Evolutionary conservation across 2,113 vertebrate species (phyloP), one percentile per base, ranked within the genome.

Genomic region (Lasiurus cinereus): DNA sequence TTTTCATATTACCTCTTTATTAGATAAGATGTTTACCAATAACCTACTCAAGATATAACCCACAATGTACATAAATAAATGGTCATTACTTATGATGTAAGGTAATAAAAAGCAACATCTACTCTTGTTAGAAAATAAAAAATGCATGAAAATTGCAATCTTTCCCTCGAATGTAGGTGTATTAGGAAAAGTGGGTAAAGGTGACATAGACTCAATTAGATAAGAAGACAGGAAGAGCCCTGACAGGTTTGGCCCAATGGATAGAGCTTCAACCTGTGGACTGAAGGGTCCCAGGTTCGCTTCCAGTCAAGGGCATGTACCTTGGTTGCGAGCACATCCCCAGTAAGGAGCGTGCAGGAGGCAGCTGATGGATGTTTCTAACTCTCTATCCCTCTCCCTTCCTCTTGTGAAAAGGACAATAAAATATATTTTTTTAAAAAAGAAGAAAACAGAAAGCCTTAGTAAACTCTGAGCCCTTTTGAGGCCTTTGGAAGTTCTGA

Each of bases 81-180:
- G 21, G 36, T 72, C 62, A 50, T 62, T n/a, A 69, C 54, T 70
- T 87, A 93, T 8, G 27, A 46, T 88, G 69, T 59, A 88, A 90
- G 82, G 31, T 66, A 67, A 9, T 24, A 73, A 85, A 90, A 96
- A 90, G 31, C 5, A 82, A 56, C 29, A 69, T 78, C 77, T 82
- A 77, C 62, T 73, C 39, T n/a, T 56, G 59, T 70, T 85, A 70
- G 82, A 93, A 92, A 94, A 93, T 64, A 6, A 5, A 93, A 93
- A 95, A 83, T 33, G 31, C 13, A 80, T 39, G 4, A 86, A 69
- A 80, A 70, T 22, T 52, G 52, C 9, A 77, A 70, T 69, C 12
- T 77, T 94, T 95, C 83, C 46, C 72, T 85, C 74, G 33, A 56
- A 27, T 54, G 21, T 64, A 46, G 16, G 13, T 74, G 27, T 22